Percentiles rank a stretch among this genome's conserved stretches.
Conservation (phyloP, 2,797 vertebrate species). For the Channa striata region DNA sequence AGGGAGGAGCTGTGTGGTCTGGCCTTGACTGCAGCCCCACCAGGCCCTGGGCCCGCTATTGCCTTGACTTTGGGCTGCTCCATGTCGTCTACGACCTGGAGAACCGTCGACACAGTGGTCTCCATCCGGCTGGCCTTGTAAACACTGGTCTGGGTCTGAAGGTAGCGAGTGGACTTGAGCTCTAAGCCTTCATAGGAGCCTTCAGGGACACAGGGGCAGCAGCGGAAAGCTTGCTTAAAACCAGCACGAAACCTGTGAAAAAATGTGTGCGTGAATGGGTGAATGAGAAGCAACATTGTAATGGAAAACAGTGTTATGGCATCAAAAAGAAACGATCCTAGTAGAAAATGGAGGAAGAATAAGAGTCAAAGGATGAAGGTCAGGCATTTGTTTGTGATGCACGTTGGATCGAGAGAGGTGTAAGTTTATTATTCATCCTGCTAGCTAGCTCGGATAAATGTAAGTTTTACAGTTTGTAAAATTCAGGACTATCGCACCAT, state of each 20-base stretch:
- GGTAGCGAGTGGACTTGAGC: slow-evolving; percentile 92
- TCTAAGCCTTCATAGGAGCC: slow-evolving; percentile 92
- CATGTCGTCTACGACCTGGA: slow-evolving; percentile 75
- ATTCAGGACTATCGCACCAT: too few relatives aligned
- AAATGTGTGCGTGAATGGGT: too few relatives aligned
- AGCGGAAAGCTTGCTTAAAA: slow-evolving; percentile 93
- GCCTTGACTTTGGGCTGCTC: slow-evolving; percentile 82
- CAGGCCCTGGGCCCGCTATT: slow-evolving; percentile 20
- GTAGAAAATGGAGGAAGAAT: too few relatives aligned
- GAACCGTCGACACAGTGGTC: slow-evolving; percentile 88
- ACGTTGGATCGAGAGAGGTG: too few relatives aligned
- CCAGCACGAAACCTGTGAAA: slow-evolving; percentile 91
- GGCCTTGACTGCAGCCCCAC: background rate
- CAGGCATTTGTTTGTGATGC: too few relatives aligned
- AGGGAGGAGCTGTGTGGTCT: slow-evolving; percentile 81
- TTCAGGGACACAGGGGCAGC: slow-evolving; percentile 88
- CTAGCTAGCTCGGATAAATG: too few relatives aligned
- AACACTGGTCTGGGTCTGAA: slow-evolving; percentile 92
- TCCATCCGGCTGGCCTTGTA: slow-evolving; percentile 94
- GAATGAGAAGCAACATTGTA: too few relatives aligned
- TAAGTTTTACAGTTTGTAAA: too few relatives aligned
- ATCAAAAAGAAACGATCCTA: too few relatives aligned
- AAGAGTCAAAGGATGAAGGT: too few relatives aligned
- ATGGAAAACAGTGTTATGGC: too few relatives aligned
- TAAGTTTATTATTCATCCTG: too few relatives aligned